phyloP scores from a whole-genome alignment of 2,113 vertebrate species.

The Corapipo altera region DNA sequence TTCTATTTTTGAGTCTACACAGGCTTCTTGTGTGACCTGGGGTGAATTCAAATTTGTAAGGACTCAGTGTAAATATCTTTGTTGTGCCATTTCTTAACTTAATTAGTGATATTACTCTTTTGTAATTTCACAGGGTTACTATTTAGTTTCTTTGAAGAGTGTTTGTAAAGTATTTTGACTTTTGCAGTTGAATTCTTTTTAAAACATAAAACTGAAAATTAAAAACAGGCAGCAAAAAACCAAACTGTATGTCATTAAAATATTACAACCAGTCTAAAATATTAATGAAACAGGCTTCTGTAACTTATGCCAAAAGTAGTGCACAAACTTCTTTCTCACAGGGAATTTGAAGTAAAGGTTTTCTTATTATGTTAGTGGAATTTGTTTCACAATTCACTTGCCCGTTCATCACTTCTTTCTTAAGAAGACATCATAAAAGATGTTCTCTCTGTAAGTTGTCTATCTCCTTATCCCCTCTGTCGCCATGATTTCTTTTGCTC shows the following conservation, averaged over 20 bases:
- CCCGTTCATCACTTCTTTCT: background rate
- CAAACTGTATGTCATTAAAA: background rate
- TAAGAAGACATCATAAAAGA: background rate
- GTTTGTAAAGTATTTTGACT: background rate
- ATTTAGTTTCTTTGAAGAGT: background rate
- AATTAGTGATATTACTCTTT: background rate
- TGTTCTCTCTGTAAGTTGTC: background rate
- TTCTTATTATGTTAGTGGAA: background rate
- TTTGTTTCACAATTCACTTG: background rate
- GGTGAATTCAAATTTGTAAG: background rate
- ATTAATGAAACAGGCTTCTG: background rate
- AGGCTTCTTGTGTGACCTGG: background rate
- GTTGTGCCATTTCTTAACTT: background rate
- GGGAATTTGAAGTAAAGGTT: background rate
- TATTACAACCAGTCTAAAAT: background rate
- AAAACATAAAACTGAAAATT: background rate
- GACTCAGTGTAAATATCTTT: background rate
- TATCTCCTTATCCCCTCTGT: background rate
- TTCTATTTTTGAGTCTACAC: background rate
- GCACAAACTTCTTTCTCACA: background rate
- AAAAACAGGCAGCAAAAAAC: background rate
- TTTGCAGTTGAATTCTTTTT: background rate
- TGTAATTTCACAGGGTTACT: background rate
- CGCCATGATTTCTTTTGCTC: background rate
- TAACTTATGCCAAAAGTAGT: background rate